Evolutionary conservation across 2,888 invertebrate species (phyloP).

Genomic region (Eremobia ochroleuca): DNA sequence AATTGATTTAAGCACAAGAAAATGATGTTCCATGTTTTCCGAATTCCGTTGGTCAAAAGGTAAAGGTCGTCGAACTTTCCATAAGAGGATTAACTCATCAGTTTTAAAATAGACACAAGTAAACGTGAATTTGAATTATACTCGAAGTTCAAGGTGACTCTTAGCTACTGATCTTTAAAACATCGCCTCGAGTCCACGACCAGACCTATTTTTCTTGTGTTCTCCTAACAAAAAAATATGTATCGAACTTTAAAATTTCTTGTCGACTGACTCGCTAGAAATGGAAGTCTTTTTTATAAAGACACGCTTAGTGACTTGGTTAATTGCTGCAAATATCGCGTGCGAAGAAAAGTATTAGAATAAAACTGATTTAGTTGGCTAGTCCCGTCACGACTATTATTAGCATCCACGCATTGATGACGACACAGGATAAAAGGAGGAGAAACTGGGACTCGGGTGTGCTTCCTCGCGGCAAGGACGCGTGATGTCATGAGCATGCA

Average conservation of each 20-base stretch:
- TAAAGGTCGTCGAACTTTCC: conserved; percentile 74
- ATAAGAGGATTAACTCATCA: conserved; percentile 69
- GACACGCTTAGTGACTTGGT: conserved; percentile 69
- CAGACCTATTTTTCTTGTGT: conserved; percentile 64
- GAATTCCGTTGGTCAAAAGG: conserved; percentile 62
- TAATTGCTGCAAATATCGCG: conserved; percentile 70
- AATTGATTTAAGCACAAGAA: conserved; percentile 37
- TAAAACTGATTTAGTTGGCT: conserved; percentile 67
- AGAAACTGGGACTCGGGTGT: conserved; percentile 85
- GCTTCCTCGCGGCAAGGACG: conserved; percentile 88
- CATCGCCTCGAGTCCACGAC: conserved; percentile 62
- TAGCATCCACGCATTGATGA: conserved; percentile 79
- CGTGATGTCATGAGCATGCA: conserved; percentile 86
- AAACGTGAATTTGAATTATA: conserved; percentile 78
- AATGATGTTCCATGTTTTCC: conserved; percentile 34
- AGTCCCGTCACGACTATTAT: conserved; percentile 80
- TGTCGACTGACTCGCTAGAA: conserved; percentile 56
- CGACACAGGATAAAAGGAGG: conserved; percentile 88
- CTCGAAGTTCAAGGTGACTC: conserved; percentile 85
- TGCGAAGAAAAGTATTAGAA: conserved; percentile 59
- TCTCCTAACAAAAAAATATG: conserved; percentile 70
- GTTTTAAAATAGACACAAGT: conserved; percentile 75
- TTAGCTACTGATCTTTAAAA: conserved; percentile 67
- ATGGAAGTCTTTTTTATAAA: conserved; percentile 69
- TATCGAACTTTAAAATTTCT: conserved; percentile 60